These are phyloP conservation scores for Mormyrus iriodes DNA, from an alignment of 2,113 vertebrate species.

Conservation along the genomic window DNA sequence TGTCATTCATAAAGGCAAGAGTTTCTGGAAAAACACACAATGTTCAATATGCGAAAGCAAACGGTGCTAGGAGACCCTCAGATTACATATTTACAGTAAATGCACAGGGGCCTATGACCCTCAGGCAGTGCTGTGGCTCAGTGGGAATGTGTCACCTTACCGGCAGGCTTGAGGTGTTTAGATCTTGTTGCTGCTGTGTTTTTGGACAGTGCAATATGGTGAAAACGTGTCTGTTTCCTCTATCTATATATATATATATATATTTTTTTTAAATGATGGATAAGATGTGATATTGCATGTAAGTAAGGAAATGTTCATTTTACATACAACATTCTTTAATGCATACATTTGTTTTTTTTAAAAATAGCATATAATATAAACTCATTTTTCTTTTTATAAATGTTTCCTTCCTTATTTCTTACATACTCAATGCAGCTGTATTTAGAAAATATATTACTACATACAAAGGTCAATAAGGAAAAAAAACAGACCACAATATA, in stretches of 20 bases:
- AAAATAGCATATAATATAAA: conserved; percentile 49
- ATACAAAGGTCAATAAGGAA: conserved; percentile 52
- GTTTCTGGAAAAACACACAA: background rate
- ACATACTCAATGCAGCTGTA: conserved; percentile 54
- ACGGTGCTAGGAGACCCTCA: background rate
- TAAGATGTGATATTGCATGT: background rate
- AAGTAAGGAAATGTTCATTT: background rate
- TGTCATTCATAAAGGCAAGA: background rate
- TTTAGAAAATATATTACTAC: conserved; percentile 74
- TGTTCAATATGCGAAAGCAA: background rate
- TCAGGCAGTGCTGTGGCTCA: background rate
- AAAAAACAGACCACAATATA: conserved; percentile 59
- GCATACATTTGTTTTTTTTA: conserved; percentile 50
- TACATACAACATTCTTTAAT: conserved; percentile 39
- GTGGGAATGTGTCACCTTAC: background rate
- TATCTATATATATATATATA: too few species aligned
- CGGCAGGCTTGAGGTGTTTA: background rate
- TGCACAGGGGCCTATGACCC: background rate
- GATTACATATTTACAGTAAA: background rate
- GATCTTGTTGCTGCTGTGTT: background rate
- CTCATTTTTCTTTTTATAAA: conserved; percentile 45
- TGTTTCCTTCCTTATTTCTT: conserved; percentile 48
- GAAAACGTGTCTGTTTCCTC: background rate
- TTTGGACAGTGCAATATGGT: too few species aligned
- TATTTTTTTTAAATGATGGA: too few species aligned